These are phyloP conservation scores for Cryptophagus acutangulus DNA, from an alignment of 2,888 invertebrate species.

Conservation along the genomic window DNA sequence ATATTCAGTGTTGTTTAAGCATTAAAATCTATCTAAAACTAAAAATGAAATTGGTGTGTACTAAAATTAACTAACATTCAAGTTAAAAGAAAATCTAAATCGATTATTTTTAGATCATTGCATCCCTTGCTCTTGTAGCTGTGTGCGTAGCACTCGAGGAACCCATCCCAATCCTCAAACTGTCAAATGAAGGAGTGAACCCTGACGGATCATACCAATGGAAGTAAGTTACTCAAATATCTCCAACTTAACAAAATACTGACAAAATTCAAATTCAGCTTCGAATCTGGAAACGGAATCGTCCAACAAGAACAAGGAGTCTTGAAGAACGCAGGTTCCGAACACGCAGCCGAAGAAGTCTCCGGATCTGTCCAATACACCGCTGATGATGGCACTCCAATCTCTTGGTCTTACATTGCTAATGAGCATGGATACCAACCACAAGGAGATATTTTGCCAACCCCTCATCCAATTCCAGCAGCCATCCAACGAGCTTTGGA, in stretches of 20 bases:
- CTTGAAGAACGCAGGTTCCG: constrained; percentile 45
- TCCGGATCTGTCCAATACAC: constrained; percentile 65
- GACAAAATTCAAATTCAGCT: no score
- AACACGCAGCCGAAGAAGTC: constrained; percentile 47
- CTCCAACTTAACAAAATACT: no score
- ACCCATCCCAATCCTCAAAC: constrained; percentile 57
- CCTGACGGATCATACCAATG: constrained; percentile 61
- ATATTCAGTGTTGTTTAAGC: no score
- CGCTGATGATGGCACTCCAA: constrained; percentile 61
- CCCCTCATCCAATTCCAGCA: constrained; percentile 72
- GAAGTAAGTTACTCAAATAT: no score
- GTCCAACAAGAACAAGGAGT: constrained; percentile 58
- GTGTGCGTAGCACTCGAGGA: no score
- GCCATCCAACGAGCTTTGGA: constrained; percentile 67
- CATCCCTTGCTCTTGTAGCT: no score
- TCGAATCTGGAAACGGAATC: constrained; percentile 72
- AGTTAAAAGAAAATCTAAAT: no score
- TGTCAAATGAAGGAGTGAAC: constrained; percentile 59
- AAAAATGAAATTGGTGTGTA: no score
- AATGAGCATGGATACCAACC: constrained; percentile 67
- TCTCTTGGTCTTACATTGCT: constrained; percentile 60
- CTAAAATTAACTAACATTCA: no score
- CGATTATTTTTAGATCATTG: no score
- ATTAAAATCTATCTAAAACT: no score
- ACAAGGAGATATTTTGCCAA: constrained; percentile 70